Conservation (phyloP, 2,888 invertebrate genomes). For the Subacronicta megacephala region DNA sequence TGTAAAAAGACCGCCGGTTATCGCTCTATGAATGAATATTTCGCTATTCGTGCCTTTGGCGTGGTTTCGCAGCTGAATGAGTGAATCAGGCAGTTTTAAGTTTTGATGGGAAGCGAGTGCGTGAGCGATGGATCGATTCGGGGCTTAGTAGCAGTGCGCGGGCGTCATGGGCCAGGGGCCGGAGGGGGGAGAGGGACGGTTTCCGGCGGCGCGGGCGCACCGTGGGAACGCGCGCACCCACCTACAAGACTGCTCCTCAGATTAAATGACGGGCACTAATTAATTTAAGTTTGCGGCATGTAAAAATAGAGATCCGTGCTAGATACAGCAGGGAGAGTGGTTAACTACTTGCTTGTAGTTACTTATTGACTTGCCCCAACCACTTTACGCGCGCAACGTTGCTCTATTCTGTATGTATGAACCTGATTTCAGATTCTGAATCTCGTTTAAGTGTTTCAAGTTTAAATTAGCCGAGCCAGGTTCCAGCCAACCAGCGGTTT, state of each 20-base stretch:
- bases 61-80: constrained; percentile 80
- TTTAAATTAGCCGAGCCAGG: constrained; percentile 31
- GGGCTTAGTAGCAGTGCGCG: constrained; percentile 76
- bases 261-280: constrained; percentile 86
- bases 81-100: constrained; percentile 70
- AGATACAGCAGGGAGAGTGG: constrained; percentile 59
- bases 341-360: constrained; percentile 39
- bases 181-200: constrained; percentile 66
- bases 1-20: constrained; percentile 73
- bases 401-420: constrained; percentile 44
- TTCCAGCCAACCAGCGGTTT: constrained; percentile 37
- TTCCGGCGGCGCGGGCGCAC: constrained; percentile 86
- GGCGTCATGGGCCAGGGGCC: constrained; percentile 66
- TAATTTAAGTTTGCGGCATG: constrained; percentile 81
- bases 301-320: constrained; percentile 76
- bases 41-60: constrained; percentile 81
- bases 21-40: constrained; percentile 74
- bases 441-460: constrained; percentile 44
- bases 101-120: constrained; percentile 77
- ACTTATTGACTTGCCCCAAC: constrained; percentile 46
- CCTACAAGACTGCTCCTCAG: constrained; percentile 81
- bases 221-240: constrained; percentile 87
- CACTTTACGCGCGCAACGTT: constrained; percentile 36
- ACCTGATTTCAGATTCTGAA: constrained; percentile 47
- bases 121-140: constrained; percentile 82